Percentiles rank a stretch among this genome's conserved stretches.
These are phyloP conservation scores for Phortica okadai DNA, from an alignment of 2,888 invertebrate genomes.

Conservation along the genomic window DNA sequence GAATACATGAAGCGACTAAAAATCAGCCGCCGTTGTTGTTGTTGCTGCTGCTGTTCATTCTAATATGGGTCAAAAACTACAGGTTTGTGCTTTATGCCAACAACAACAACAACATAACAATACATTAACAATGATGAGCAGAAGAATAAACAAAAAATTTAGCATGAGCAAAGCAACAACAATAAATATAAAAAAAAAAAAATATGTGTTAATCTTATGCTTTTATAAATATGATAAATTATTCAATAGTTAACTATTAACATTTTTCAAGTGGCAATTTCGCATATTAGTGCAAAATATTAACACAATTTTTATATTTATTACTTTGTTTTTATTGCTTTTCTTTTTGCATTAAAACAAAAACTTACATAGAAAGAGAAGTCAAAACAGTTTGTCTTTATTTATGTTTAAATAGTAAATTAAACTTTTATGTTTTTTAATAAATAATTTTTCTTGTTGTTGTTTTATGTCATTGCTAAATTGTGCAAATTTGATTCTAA, in stretches of 20 bases:
- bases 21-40: too few relatives aligned
- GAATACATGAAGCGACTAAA: too few relatives aligned
- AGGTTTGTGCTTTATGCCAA: constrained; percentile 54
- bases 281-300: constrained; percentile 11
- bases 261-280: constrained; percentile 44
- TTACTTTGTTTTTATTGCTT: neutral
- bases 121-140: neutral
- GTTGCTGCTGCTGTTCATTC: neutral
- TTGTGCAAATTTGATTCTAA: neutral
- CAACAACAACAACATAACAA: neutral
- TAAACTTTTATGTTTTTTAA: too few relatives aligned
- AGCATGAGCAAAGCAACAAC: constrained; percentile 2
- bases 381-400: constrained; percentile 13
- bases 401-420: too few relatives aligned
- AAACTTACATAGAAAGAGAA: neutral
- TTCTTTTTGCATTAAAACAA: neutral
- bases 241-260: constrained; percentile 52
- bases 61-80: constrained; percentile 67
- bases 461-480: neutral
- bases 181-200: neutral
- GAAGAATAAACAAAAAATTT: constrained; percentile 6
- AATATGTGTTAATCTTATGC: constrained; percentile 62
- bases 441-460: neutral
- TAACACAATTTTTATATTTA: constrained; percentile 13
- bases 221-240: constrained; percentile 51